Conservation (phyloP, 2,888 invertebrate species). For the Cheilosia vernalis region DNA sequence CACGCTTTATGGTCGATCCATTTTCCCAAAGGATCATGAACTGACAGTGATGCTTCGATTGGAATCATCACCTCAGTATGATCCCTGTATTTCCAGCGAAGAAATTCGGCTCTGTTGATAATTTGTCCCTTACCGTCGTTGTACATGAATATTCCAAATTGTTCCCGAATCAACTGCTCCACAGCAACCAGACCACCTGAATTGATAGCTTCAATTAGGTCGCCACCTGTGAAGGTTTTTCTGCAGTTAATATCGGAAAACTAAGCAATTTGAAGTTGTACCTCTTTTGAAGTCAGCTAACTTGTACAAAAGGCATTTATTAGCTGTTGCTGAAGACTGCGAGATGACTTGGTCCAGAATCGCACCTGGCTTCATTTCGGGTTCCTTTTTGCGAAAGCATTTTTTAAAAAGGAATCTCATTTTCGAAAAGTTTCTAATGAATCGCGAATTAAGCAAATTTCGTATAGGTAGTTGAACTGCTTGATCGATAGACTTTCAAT, state of each 20-base stretch:
- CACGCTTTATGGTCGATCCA: slow-evolving; percentile 97
- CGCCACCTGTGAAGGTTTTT: slow-evolving; percentile 86
- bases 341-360: slow-evolving; percentile 95
- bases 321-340: slow-evolving; percentile 91
- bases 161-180: slow-evolving; percentile 92
- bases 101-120: slow-evolving; percentile 93
- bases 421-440: neutral
- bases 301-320: slow-evolving; percentile 93
- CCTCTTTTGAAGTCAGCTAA: slow-evolving; percentile 95
- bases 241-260: neutral
- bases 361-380: slow-evolving; percentile 86
- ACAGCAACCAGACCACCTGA: slow-evolving; percentile 92
- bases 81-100: slow-evolving; percentile 95
- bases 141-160: slow-evolving; percentile 95
- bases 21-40: slow-evolving; percentile 93
- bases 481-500: slow-evolving; percentile 22
- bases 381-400: slow-evolving; percentile 82
- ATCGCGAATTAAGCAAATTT: neutral
- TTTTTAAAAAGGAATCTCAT: slow-evolving; percentile 82
- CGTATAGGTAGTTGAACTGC: slow-evolving; percentile 1
- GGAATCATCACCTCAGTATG: slow-evolving; percentile 93
- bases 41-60: slow-evolving; percentile 92
- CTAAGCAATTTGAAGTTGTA: slow-evolving; percentile 76
- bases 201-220: slow-evolving; percentile 93
- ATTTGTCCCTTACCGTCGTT: slow-evolving; percentile 92